Base-by-base conservation (phyloP, 1,140 invertebrate species). In the Psilanteris sp. region DNA sequence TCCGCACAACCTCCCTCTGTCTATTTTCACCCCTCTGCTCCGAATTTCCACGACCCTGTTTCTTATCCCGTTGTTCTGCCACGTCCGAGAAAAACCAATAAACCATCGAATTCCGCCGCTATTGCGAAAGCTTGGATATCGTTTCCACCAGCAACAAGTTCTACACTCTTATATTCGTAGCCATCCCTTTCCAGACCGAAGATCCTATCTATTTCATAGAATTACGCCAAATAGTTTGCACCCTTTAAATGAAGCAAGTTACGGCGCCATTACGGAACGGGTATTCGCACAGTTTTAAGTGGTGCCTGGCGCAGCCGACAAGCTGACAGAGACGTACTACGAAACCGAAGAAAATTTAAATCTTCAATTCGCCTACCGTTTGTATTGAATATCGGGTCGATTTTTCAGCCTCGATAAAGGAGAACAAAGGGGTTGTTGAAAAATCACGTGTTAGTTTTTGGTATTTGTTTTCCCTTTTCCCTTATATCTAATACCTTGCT, bases 21-120 rank as follows among this genome's bases (percentile, higher is more conserved):
- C 34, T 62, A 20, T 61, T 64, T 64, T 64, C 71, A 62, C 31
- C 32, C 24, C 46, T n/a, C n/a, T 39, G 26, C 46, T 43, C 26
- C 48, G 36, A 44, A 43, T 43, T 59, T 62, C 59, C 73, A 52
- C 36, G 22, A 24, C 64, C 26, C 64, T 68, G 61, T 78, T 64
- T 68, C 77, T 80, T 73, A 73, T 70, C 59, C 75, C 80, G 70
- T 85, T 85, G 75, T 85, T 82, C 81, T 75, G 67, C 81, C 85
- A 86, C 84, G 83, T 86, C 80, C 83, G 79, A 86, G 80, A 66
- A 84, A 86, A 86, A 81, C 84, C 85, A 87, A 86, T 86, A 87
- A 86, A 87, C 84, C 83, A 86, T 86, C 83, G 83, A 86, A 87
- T 87, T 87, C 81, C 81, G 79, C 70, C 77, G 84, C 77, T 86